Evolutionary conservation across 2,888 invertebrate species (phyloP).

Genomic region (Rosalia funebris): DNA sequence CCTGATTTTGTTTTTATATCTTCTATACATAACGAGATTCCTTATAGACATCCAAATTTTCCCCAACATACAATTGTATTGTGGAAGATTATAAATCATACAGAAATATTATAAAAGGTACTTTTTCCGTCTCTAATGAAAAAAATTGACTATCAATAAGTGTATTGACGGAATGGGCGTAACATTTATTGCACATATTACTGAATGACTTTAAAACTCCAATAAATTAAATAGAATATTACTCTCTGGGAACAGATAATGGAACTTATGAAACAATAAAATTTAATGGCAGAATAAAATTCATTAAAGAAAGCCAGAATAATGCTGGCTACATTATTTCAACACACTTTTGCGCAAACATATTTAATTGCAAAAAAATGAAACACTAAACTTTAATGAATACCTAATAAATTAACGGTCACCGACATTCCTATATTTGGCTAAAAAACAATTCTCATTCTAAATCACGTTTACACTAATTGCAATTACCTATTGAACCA

Average conservation of each 20-base stretch:
- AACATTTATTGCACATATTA: conserved; percentile 4
- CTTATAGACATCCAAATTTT: too few relatives aligned
- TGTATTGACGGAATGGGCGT: too few relatives aligned
- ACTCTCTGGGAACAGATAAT: conserved; percentile 17
- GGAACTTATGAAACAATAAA: conserved; percentile 33
- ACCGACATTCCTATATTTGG: conserved; percentile 46
- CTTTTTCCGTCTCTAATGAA: too few relatives aligned
- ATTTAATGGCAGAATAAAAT: conserved; percentile 31
- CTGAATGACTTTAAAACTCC: conserved; percentile 8
- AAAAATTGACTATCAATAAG: too few relatives aligned
- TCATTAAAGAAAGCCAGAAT: conserved; percentile 26
- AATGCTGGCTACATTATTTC: conserved; percentile 25
- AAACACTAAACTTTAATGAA: conserved; percentile 43
- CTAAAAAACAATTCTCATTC: conserved; percentile 51
- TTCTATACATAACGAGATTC: too few relatives aligned
- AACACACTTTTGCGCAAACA: conserved; percentile 37
- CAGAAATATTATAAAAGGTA: too few relatives aligned
- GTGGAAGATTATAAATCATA: too few relatives aligned
- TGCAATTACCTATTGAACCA: conserved; percentile 45
- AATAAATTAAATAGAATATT: conserved; percentile 22
- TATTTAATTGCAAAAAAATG: conserved; percentile 36
- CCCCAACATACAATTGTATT: too few relatives aligned
- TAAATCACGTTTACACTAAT: conserved; percentile 53
- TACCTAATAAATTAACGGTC: conserved; percentile 49
- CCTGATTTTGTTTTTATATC: too few relatives aligned